Evolutionary conservation across 2,113 vertebrate species (phyloP), one percentile per base, ranked within the genome.

Genomic region (Leuciscus idus): DNA sequence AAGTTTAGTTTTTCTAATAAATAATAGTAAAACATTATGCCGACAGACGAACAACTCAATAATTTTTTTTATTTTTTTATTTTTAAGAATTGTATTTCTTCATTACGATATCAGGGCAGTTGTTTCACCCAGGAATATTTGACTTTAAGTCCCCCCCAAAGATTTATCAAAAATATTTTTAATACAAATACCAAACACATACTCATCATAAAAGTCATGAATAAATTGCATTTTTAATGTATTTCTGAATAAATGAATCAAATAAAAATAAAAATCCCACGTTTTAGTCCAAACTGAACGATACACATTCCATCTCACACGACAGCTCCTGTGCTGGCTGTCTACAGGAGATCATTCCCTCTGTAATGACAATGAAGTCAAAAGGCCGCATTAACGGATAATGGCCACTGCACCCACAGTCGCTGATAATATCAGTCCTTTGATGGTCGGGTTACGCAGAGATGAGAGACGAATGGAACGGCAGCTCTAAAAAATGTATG

Each of bases 401-500:
- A 94, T 93, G 86, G 81, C 86, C 50, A 39, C 43, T 15, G 82
- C 75, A 79, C 87, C 88, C 86, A 85, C 76, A 33, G 89, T 84
- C 87, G 62, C 86, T 75, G 89, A 92, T 92, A 92, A 88, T 89
- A 90, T 92, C 93, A 92, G 62, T 48, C 68, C 79, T 91, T 91
- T 91, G 89, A 92, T 89, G 91, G 85, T 62, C 0, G 70, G 80
- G 89, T 88, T 91, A 89, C 90, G 82, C 80, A 59, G 78, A 79
- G 84, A 92, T 93, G 88, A 89, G 92, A 92, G 84, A 87, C 85
- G 87, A 86, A 87, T 88, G 87, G 80, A 78, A 80, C 59, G 84
- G 80, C 75, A 81, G 88, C 72, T 83, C 91, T 93, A 85, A 91
- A 93, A 94, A 89, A 94, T 93, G 90, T 87, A 93, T 90, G 86